Percentiles rank a stretch among this genome's conserved stretches.
Evolutionary conservation across 2,797 vertebrate species (phyloP).

Genomic region (Otolemur crassicaudatus): DNA sequence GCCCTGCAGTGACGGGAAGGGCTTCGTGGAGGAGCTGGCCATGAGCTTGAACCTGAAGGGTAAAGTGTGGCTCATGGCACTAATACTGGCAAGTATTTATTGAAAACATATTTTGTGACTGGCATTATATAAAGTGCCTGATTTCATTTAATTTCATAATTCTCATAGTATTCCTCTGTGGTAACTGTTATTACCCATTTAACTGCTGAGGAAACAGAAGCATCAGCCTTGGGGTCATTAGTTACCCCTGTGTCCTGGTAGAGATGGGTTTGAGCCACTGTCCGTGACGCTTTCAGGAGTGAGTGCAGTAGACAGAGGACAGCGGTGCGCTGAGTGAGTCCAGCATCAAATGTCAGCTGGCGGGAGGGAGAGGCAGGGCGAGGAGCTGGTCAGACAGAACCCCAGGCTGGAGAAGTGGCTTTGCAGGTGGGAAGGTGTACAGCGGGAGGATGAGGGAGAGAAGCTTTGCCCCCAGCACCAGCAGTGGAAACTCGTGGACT

Average conservation of each 20-base stretch:
- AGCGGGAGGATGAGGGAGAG: neutral
- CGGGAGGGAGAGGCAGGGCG: neutral
- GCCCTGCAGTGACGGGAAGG: neutral
- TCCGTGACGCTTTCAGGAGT: neutral
- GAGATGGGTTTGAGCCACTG: neutral
- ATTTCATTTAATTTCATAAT: constrained; percentile 28
- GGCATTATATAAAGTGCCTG: neutral
- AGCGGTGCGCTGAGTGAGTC: neutral
- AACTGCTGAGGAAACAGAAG: neutral
- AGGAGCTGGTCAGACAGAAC: neutral
- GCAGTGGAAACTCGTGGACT: neutral
- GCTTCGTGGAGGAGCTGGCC: neutral
- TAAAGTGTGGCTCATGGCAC: neutral
- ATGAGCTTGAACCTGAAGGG: neutral
- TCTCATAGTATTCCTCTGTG: neutral
- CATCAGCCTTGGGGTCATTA: neutral
- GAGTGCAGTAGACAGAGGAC: neutral
- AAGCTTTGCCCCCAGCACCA: neutral
- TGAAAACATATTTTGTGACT: neutral
- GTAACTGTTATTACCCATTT: neutral
- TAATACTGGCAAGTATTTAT: neutral
- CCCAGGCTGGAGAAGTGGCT: neutral
- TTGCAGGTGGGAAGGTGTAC: neutral
- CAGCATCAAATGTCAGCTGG: neutral
- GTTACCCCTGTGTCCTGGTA: neutral